phyloP scores from a whole-genome alignment of 2,113 vertebrate species.

The Hydrolagus affinis region DNA sequence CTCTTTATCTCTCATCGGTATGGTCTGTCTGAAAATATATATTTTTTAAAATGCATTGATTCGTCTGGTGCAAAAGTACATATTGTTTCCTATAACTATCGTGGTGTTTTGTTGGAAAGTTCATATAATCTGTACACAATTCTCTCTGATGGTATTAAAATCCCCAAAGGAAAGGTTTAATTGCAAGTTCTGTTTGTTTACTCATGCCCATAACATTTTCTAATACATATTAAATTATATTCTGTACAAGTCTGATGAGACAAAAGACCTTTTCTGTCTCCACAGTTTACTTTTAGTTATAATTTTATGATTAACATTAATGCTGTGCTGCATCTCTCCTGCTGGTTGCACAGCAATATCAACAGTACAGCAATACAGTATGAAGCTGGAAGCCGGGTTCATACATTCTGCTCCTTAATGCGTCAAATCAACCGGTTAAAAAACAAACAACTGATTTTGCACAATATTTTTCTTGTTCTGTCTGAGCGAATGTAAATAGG shows the following conservation, averaged over 20 bases:
- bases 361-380: too few relatives aligned
- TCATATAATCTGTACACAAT: background rate
- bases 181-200: background rate
- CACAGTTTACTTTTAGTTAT: background rate
- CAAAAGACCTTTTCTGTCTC: background rate
- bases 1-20: slow-evolving; percentile 95
- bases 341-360: too few relatives aligned
- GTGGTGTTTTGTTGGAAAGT: background rate
- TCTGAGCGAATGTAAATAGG: too few relatives aligned
- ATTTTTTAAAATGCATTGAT: background rate
- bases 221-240: background rate
- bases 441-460: too few relatives aligned
- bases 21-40: slow-evolving; percentile 60
- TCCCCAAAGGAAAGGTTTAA: background rate
- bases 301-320: background rate
- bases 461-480: too few relatives aligned
- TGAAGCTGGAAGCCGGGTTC: too few relatives aligned
- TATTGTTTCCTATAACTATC: background rate
- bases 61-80: background rate
- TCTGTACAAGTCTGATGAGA: background rate
- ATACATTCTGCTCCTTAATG: too few relatives aligned
- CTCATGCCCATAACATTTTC: background rate
- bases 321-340: too few relatives aligned
- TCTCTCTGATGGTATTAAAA: background rate
- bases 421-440: too few relatives aligned